phyloP scores from a whole-genome alignment of 2,888 invertebrate genomes.

The Chamaedrilus cognettii region DNA sequence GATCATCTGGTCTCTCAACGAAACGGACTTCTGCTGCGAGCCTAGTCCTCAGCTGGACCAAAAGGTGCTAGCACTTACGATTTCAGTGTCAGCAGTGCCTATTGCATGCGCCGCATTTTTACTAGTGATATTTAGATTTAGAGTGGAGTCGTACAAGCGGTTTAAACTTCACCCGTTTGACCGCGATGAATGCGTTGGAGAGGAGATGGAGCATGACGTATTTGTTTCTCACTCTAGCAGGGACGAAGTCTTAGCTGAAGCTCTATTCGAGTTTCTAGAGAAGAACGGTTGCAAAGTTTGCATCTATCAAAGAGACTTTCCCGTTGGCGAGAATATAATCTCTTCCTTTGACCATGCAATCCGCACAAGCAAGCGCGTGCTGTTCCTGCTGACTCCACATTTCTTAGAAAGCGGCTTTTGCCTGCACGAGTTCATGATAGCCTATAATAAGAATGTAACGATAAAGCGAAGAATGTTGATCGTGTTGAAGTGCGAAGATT shows the following conservation, averaged over 20 bases:
- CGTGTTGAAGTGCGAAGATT: too few species aligned
- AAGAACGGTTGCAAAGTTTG: not conserved
- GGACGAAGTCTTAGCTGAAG: not conserved
- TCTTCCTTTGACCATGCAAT: not conserved
- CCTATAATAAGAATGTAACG: not conserved
- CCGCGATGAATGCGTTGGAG: slow-evolving; percentile 2
- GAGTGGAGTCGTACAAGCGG: not conserved
- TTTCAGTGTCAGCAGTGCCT: not conserved
- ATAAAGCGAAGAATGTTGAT: not conserved
- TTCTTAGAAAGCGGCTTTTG: not conserved
- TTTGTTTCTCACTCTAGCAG: not conserved
- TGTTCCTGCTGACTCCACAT: not conserved
- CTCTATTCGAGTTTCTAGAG: not conserved
- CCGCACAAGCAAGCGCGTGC: not conserved
- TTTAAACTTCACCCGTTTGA: slow-evolving; percentile 3
- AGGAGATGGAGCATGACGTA: not conserved
- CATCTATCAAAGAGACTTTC: not conserved
- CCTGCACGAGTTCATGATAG: not conserved
- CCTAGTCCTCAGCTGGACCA: too few species aligned
- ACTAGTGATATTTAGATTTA: not conserved
- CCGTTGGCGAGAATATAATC: not conserved
- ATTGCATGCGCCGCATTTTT: not conserved
- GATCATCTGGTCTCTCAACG: not conserved
- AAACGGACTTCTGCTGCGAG: not conserved
- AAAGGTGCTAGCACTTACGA: not conserved